Base-by-base conservation (phyloP, 2,113 vertebrate genomes). In the Cyanistes caeruleus region DNA sequence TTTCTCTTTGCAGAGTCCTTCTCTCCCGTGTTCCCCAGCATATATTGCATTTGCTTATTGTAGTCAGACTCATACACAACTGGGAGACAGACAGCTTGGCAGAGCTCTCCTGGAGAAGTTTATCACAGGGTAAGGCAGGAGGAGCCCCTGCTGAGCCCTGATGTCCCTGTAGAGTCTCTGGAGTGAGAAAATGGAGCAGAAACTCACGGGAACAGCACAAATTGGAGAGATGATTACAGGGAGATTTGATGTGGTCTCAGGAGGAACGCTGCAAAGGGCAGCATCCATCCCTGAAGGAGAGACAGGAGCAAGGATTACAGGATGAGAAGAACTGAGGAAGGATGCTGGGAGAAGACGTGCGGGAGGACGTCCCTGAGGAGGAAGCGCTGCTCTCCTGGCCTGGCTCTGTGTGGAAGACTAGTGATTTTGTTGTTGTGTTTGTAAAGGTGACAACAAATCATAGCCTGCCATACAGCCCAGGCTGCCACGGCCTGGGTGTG, bases 341-440 rank as follows among this genome's bases (percentile, higher is more conserved):
- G 68, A 13, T 9, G 33, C 37, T 18, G 39, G 91, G 44, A 90
- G 84, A 65, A 28, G 75, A 80, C 22, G 4, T 0, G n/a, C 3
- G 6, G 46, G 43, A 91, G 37, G 28, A 72, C 10, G 9, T 23
- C 60, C 59, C 79, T 3, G 4, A 56, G 72, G 85, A 96, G 90
- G 68, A 62, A 39, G 30, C 1, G 7, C 72, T 65, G 79, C 82
- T 60, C 41, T 72, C 7, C 3, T 65, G 97, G 97, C 87, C 98
- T 90, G 86, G 93, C 97, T 98, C 98, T 98, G 97, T 64, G 94
- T 99, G 98, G 98, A 99, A 99, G 98, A 99, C 98, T 99, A 98
- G 98, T 98, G 98, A 99, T 99, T 99, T 99, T 99, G 98, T 98
- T 98, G 98, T 98, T 98, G 78, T 98, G 95, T 95, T 90, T 95